These are phyloP conservation scores for Halcyon senegalensis DNA, from an alignment of 2,113 vertebrate species.

Conservation along the genomic window DNA sequence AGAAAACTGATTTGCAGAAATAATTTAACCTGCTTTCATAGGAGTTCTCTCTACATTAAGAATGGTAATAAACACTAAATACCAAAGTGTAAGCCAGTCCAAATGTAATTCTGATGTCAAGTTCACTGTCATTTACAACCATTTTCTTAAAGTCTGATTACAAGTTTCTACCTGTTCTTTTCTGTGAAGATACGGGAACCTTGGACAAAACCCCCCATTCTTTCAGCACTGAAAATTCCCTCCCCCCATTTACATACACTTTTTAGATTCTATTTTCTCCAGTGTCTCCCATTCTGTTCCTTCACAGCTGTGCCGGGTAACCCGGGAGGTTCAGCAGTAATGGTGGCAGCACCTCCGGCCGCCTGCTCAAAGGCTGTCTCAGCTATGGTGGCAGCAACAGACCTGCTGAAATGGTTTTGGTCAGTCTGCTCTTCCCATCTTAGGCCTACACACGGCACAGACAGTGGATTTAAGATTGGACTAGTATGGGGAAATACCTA, in stretches of 20 bases:
- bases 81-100: background rate
- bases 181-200: background rate
- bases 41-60: background rate
- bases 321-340: background rate
- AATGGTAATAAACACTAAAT: background rate
- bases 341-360: background rate
- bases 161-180: background rate
- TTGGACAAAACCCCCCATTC: background rate
- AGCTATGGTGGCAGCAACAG: background rate
- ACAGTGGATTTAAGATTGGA: background rate
- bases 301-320: background rate
- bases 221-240: background rate
- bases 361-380: background rate
- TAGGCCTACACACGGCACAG: background rate
- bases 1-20: background rate
- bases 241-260: background rate
- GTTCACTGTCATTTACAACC: background rate
- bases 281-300: background rate
- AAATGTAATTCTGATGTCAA: constrained; percentile 4
- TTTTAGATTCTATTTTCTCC: background rate
- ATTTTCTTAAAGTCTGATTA: background rate
- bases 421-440: background rate
- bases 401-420: background rate
- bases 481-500: background rate
- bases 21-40: constrained; percentile 1